These are phyloP conservation scores for Tiaroga cobitis DNA, from an alignment of 2,797 vertebrate species.

Conservation along the genomic window DNA sequence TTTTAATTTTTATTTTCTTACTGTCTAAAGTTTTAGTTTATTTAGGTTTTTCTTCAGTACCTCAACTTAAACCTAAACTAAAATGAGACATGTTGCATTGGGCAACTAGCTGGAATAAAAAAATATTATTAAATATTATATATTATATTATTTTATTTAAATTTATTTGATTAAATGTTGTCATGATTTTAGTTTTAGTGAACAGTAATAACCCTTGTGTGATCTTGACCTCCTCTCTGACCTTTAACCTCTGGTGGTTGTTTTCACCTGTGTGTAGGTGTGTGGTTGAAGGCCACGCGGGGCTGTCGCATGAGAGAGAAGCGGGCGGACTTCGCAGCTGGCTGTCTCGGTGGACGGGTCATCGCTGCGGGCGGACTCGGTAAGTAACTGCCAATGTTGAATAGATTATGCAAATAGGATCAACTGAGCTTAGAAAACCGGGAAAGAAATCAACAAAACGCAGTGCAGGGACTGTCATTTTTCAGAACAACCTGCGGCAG, in stretches of 20 bases:
- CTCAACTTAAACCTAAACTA: too few relatives aligned
- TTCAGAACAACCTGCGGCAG: slow-evolving; percentile 22
- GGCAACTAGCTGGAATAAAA: too few relatives aligned
- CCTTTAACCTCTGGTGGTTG: slow-evolving; percentile 16
- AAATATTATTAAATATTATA: too few relatives aligned
- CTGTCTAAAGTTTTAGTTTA: too few relatives aligned
- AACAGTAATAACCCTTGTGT: not conserved
- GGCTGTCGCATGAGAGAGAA: slow-evolving; percentile 92
- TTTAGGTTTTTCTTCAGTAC: too few relatives aligned
- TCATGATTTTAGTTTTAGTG: not conserved
- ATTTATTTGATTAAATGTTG: too few relatives aligned
- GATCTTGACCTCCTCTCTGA: slow-evolving; percentile 11
- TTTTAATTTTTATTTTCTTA: too few relatives aligned
- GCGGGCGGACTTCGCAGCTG: slow-evolving; percentile 93
- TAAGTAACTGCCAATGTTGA: slow-evolving; percentile 69
- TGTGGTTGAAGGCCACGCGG: slow-evolving; percentile 89
- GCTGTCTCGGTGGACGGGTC: slow-evolving; percentile 88
- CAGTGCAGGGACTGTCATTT: slow-evolving; percentile 10
- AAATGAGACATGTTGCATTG: too few relatives aligned
- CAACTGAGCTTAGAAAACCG: slow-evolving; percentile 34
- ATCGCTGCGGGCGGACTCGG: slow-evolving; percentile 91
- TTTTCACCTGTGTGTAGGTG: slow-evolving; percentile 73
- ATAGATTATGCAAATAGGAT: slow-evolving; percentile 40
- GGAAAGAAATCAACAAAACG: slow-evolving; percentile 13
- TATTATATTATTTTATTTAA: too few relatives aligned